A percentile compares a stretch with the other conserved stretches of the same genome.
Evolutionary conservation across 1,140 invertebrate species (phyloP).

Genomic region (Luehdorfia chinensis): DNA sequence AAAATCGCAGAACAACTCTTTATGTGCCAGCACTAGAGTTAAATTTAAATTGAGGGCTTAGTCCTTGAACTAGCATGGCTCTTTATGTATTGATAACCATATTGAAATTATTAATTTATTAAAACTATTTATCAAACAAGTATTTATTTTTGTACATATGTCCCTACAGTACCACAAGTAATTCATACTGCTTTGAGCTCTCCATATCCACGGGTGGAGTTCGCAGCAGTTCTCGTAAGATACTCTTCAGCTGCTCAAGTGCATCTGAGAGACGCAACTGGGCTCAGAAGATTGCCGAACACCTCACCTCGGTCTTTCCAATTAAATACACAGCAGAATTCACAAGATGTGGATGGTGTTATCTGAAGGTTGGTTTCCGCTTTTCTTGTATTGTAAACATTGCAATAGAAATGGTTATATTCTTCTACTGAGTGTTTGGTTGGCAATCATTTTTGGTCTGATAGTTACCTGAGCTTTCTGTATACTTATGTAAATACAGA

Average conservation of each 20-base stretch:
- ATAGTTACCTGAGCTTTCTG: no score
- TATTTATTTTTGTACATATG: constrained; percentile 1
- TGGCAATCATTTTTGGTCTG: no score
- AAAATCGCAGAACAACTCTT: no score
- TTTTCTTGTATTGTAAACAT: background rate
- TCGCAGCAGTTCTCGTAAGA: background rate
- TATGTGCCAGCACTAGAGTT: no score
- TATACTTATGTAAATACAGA: no score
- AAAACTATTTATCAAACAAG: no score
- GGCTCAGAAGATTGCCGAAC: constrained; percentile 59
- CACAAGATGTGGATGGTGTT: constrained; percentile 65
- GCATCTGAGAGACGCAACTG: constrained; percentile 56
- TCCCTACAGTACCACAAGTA: constrained; percentile 43
- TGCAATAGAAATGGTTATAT: no score
- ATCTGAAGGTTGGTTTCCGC: constrained; percentile 49
- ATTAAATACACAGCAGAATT: constrained; percentile 55
- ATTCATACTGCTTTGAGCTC: constrained; percentile 62
- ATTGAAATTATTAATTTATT: no score
- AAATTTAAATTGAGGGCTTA: no score
- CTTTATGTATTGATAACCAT: no score
- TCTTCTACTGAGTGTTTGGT: no score
- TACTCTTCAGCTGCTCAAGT: constrained; percentile 51
- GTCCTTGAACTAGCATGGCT: no score
- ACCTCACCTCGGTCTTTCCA: constrained; percentile 47
- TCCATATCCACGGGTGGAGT: constrained; percentile 32